Base-by-base conservation (phyloP, 2,888 invertebrate species). In the Drosophila paranaensis region DNA sequence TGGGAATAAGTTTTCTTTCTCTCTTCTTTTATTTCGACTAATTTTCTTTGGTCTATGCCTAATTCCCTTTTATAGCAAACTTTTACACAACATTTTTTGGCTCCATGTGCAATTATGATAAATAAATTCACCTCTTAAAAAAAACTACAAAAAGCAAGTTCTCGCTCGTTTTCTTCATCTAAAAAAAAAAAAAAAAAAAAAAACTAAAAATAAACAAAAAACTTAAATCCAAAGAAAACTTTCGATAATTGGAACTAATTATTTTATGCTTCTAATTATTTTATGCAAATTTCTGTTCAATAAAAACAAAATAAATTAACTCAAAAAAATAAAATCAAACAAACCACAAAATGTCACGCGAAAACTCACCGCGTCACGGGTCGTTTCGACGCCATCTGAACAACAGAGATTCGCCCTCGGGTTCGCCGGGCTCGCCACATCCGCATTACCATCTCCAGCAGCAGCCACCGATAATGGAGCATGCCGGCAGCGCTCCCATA, bases 281-380 rank as follows among this genome's bases (percentile, higher is more conserved):
- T 86, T 88, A 65, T 86, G 83, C 88, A 60, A 88, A 81, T 83
- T 85, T 74, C 64, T 74, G 48, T 85, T 78, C 39, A 73, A 69
- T 73, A 56, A 60, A 69, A 43, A 51, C 27, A 13, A 65, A 60
- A 60, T 13, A 60, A 61, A 74, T 30, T 35, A 42, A 62, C 62
- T 50, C 1, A 69, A 51, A 20, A 51, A 37, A 53, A 25, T 11
- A 70, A 5, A 6, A 14, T 35, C 0, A 51, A 35, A 8, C 20
- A n/a, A 39, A 20, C 37, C 14, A 39, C 53, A 53, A 25, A 71
- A 91, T 92, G 91, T 92, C 92, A 76, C 92, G 92, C 75, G 92
- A 92, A 90, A 92, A 91, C 72, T 92, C 93, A 62, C 92, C 92
- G 71, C 93, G 92, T 48, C 92, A 92, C 81, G 91, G 91, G 69